A percentile compares a stretch with the other conserved stretches of the same genome.
Conservation (phyloP, 2,888 invertebrate genomes). For the Gymnoscelis rufifasciata region DNA sequence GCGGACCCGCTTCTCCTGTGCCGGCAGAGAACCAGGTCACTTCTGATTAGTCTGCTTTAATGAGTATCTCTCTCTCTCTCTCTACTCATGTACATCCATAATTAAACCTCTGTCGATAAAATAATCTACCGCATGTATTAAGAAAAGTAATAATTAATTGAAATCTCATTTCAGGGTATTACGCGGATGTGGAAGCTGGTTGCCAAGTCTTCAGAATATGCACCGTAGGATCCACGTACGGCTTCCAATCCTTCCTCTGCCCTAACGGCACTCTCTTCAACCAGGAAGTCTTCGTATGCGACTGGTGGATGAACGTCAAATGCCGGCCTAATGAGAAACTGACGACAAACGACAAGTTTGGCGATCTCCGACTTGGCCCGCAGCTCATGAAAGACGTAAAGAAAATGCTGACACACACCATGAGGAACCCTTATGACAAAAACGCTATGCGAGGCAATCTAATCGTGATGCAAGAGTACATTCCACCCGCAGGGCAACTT, state of each 20-base stretch:
- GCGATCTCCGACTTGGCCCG: constrained; percentile 69
- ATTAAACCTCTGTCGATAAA: too few relatives aligned
- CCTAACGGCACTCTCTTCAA: constrained; percentile 84
- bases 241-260: constrained; percentile 82
- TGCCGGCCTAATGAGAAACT: constrained; percentile 68
- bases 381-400: constrained; percentile 79
- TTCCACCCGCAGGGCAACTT: constrained; percentile 60
- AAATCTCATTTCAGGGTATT: constrained; percentile 74
- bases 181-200: constrained; percentile 81
- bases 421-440: constrained; percentile 64
- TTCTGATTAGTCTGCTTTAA: too few relatives aligned
- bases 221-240: constrained; percentile 73
- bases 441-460: constrained; percentile 52
- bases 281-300: constrained; percentile 82
- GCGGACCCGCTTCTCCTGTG: constrained; percentile 80
- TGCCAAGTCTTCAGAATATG: constrained; percentile 84
- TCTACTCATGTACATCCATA: too few relatives aligned
- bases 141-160: too few relatives aligned
- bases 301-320: constrained; percentile 84
- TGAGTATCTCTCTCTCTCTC: too few relatives aligned
- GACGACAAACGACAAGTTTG: constrained; percentile 62
- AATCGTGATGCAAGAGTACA: constrained; percentile 69
- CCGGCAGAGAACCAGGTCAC: constrained; percentile 78
- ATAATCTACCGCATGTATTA: too few relatives aligned
- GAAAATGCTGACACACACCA: constrained; percentile 76